Conservation (phyloP, 2,888 invertebrate species). For the Phengaris alcon region DNA sequence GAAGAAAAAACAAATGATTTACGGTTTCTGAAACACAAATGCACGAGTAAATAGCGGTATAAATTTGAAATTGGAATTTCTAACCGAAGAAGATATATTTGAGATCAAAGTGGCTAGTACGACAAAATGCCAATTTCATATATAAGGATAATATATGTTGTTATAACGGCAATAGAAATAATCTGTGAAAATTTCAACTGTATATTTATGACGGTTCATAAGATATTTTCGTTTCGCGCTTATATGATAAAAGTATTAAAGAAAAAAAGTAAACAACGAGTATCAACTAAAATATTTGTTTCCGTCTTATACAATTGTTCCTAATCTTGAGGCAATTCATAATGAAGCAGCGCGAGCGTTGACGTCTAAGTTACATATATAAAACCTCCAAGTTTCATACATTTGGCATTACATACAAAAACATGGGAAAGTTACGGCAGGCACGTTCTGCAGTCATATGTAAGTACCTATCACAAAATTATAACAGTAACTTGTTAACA, state of each 20-base stretch:
- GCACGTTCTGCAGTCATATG: background rate
- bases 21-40: too few relatives aligned
- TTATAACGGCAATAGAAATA: too few relatives aligned
- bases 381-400: background rate
- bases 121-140: too few relatives aligned
- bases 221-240: background rate
- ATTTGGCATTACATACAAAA: background rate
- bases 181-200: too few relatives aligned
- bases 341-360: background rate
- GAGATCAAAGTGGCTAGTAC: too few relatives aligned
- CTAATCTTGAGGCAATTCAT: slow-evolving; percentile 20
- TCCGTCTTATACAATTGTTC: background rate
- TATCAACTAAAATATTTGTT: slow-evolving; percentile 17
- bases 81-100: too few relatives aligned
- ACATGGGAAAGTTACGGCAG: slow-evolving; percentile 5
- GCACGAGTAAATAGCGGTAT: too few relatives aligned
- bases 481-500: background rate
- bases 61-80: too few relatives aligned
- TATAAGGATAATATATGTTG: too few relatives aligned
- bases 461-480: background rate
- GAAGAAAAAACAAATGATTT: too few relatives aligned
- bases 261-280: slow-evolving; percentile 11
- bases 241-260: slow-evolving; percentile 2
- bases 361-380: background rate
- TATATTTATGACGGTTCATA: too few relatives aligned